A percentile compares a stretch with the other conserved stretches of the same genome.
phyloP scores from a whole-genome alignment of 2,113 vertebrate genomes.

The Rattus norvegicus region GRCr8 NC_086032.1:31138501-31139000 shows the following conservation, averaged over 20 bases:
- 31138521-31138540: not conserved
- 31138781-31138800: not conserved
- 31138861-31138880: not conserved
- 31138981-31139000: not conserved
- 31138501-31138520: not conserved
- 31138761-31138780: not conserved
- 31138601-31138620: not conserved
- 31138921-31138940: not conserved
- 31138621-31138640: not conserved
- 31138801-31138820: conserved; percentile 26
- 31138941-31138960: not conserved
- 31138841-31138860: not conserved
- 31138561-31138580: not conserved
- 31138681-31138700: not conserved
- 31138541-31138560: not conserved
- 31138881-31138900: not conserved
- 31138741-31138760: not conserved
- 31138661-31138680: not conserved
- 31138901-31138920: not conserved
- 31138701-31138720: not conserved
- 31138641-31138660: not conserved
- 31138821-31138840: not conserved
- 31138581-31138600: not conserved
- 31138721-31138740: not conserved
- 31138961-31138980: not conserved